Evolutionary conservation across 2,797 vertebrate genomes (phyloP).

Genomic region (Prunella strophiata): DNA sequence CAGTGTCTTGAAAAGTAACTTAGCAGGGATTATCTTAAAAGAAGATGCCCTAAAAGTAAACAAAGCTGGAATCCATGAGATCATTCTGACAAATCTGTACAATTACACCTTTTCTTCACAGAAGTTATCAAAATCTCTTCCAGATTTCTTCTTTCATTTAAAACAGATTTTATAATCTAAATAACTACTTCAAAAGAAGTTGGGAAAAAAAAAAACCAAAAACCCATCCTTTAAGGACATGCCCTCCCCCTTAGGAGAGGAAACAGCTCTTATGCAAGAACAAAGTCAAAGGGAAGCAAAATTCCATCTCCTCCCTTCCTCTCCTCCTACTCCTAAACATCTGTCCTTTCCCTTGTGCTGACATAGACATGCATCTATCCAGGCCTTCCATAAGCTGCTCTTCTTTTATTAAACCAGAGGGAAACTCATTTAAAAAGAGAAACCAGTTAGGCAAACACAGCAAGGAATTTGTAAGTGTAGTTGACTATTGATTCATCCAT

Average conservation of each 20-base stretch:
- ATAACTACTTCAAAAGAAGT: neutral
- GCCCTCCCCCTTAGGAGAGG: neutral
- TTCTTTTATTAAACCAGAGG: neutral
- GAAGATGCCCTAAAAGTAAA: constrained; percentile 20
- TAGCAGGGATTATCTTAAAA: neutral
- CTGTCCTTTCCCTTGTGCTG: fast-evolving
- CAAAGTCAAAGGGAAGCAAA: neutral
- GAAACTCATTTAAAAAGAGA: neutral
- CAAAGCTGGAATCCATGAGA: neutral
- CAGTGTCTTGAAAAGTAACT: neutral
- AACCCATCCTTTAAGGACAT: neutral
- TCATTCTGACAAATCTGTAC: neutral
- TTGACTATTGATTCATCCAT: neutral
- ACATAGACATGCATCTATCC: neutral
- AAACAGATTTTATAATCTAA: neutral
- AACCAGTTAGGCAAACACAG: neutral
- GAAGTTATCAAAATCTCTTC: neutral
- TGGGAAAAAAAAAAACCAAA: neutral
- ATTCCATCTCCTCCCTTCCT: neutral
- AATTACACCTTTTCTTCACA: neutral
- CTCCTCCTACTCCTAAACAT: neutral
- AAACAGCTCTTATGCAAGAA: neutral
- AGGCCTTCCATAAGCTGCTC: neutral
- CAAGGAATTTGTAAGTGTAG: neutral
- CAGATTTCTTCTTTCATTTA: neutral